Evolutionary conservation across 30 jellyfish, hydroid and myxozoan genomes (phyloP).

Genomic region (Catostylus mosaicus): DNA sequence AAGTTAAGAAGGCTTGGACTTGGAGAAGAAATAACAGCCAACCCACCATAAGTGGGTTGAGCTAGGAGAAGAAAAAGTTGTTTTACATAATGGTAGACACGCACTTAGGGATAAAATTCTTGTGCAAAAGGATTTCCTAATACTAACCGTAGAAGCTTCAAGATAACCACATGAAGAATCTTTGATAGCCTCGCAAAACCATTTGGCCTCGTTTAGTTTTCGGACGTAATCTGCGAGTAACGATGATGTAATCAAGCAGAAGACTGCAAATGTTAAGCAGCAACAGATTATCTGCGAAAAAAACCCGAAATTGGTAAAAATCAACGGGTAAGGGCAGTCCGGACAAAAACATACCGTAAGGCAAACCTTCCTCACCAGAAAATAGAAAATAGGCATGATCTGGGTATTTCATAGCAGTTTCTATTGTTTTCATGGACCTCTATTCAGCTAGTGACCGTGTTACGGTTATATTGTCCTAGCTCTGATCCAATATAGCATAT

Average conservation of each 20-base stretch:
- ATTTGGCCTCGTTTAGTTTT: not conserved
- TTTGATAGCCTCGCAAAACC: not conserved
- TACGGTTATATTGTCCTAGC: not conserved
- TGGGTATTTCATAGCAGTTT: not conserved
- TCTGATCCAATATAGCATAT: not conserved
- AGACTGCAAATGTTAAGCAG: slow-evolving; percentile 36
- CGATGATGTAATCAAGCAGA: slow-evolving; percentile 40
- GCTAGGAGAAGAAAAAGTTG: too few species aligned
- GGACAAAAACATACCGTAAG: not conserved
- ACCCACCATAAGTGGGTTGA: too few species aligned
- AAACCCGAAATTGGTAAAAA: too few species aligned
- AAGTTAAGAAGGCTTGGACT: too few species aligned
- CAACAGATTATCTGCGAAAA: slow-evolving; percentile 28
- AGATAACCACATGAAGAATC: slow-evolving; percentile 17
- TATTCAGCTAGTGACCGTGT: not conserved
- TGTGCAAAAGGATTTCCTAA: too few species aligned
- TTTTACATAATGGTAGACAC: too few species aligned
- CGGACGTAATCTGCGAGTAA: slow-evolving; percentile 22
- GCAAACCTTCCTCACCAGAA: not conserved
- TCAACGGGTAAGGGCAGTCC: not conserved
- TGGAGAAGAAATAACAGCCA: too few species aligned
- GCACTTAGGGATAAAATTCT: too few species aligned
- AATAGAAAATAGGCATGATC: too few species aligned
- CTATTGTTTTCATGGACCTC: not conserved
- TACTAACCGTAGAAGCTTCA: slow-evolving; percentile 7